Evolutionary conservation across 2,888 invertebrate species (phyloP).

Genomic region (Agriopis leucophaearia): DNA sequence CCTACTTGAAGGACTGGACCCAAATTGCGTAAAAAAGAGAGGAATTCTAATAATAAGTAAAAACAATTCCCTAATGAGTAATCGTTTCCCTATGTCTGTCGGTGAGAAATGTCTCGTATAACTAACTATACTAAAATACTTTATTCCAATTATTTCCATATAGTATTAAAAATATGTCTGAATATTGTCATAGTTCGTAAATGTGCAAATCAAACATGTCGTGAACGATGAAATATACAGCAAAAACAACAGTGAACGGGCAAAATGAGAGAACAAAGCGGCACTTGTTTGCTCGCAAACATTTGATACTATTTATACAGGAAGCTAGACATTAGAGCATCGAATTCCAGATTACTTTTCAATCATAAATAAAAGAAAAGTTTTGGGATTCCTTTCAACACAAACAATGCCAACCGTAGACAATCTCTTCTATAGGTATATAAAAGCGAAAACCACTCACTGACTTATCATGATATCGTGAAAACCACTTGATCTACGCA

Average conservation of each 20-base stretch:
- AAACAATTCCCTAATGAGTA: no score
- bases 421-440: no score
- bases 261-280: slow-evolving; percentile 3
- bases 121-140: no score
- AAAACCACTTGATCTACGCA: no score
- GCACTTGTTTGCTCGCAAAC: slow-evolving; percentile 1
- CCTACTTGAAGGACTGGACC: no score
- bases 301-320: not conserved
- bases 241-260: not conserved
- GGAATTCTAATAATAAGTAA: no score
- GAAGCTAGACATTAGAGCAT: not conserved
- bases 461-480: no score
- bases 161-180: not conserved
- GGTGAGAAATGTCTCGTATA: no score
- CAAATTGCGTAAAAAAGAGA: no score
- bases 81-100: not conserved
- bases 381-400: no score
- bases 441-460: no score
- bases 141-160: not conserved
- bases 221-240: slow-evolving; percentile 1
- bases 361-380: not conserved
- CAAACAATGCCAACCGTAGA: no score
- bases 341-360: not conserved
- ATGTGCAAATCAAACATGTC: not conserved
- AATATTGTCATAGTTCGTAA: not conserved